A percentile compares a stretch with the other conserved stretches of the same genome.
phyloP scores from a whole-genome alignment of 2,888 invertebrate species.

The Anorthoa munda region DNA sequence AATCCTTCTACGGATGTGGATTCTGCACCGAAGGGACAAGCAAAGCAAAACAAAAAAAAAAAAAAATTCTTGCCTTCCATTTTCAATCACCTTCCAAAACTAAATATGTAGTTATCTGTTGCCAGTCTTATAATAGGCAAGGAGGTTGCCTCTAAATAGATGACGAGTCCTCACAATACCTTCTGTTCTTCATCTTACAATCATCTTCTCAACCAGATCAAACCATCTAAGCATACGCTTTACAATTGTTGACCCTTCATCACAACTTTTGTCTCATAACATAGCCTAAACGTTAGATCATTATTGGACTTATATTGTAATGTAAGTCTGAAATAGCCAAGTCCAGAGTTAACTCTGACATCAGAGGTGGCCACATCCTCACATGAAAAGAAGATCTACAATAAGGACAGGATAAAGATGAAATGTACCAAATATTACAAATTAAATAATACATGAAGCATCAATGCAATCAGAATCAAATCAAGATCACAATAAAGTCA shows the following conservation, averaged over 20 bases:
- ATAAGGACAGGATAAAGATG: slow-evolving; percentile 1
- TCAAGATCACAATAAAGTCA: slow-evolving; percentile 40
- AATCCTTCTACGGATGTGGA: too few species aligned
- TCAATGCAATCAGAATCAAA: slow-evolving; percentile 30
- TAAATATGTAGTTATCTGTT: too few species aligned
- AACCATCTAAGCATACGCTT: neutral
- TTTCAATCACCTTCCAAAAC: too few species aligned
- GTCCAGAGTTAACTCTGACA: too few species aligned
- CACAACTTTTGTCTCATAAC: neutral
- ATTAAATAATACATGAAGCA: slow-evolving; percentile 1
- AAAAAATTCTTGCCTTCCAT: too few species aligned
- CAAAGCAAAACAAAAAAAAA: too few species aligned
- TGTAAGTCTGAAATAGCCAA: too few species aligned
- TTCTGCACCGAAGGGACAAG: too few species aligned
- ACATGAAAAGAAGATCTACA: neutral
- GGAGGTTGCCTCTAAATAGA: too few species aligned
- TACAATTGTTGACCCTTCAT: neutral
- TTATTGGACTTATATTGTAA: neutral
- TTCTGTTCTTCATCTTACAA: neutral
- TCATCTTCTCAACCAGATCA: neutral
- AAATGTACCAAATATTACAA: slow-evolving; percentile 30
- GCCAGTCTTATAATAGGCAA: too few species aligned
- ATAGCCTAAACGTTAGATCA: neutral
- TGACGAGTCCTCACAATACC: too few species aligned
- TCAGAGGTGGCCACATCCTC: too few species aligned